A percentile compares a stretch with the other conserved stretches of the same genome.
These are phyloP conservation scores for Hippolais icterina DNA, from an alignment of 2,113 vertebrate genomes.

Conservation along the genomic window DNA sequence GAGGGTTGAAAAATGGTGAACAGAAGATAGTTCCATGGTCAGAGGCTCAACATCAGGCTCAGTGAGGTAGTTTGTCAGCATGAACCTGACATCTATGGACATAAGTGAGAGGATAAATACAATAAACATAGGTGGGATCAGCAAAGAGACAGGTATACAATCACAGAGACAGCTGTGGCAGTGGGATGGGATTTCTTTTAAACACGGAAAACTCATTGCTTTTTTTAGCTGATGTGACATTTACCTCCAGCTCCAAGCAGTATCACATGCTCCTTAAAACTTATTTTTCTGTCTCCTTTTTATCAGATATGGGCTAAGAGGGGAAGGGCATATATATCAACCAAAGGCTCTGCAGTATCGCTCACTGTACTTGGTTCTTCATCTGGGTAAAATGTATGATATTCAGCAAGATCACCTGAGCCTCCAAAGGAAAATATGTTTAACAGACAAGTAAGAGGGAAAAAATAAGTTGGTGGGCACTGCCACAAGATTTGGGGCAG, in stretches of 20 bases:
- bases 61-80: background rate
- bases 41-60: background rate
- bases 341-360: background rate
- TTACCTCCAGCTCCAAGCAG: background rate
- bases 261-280: background rate
- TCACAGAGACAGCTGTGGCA: background rate
- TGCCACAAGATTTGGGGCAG: background rate
- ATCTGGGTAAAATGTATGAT: background rate
- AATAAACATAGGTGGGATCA: background rate
- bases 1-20: background rate
- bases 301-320: background rate
- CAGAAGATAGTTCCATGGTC: background rate
- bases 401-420: background rate
- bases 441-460: background rate
- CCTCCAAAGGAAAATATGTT: background rate
- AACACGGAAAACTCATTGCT: background rate
- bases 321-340: background rate
- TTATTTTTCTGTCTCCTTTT: constrained; percentile 6
- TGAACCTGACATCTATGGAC: background rate
- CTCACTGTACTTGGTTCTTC: background rate
- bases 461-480: background rate
- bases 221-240: constrained; percentile 25
- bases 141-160: background rate
- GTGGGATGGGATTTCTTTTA: background rate
- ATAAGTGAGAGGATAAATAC: background rate